Conservation (phyloP, 2,888 invertebrate species). For the Thera britannica region DNA sequence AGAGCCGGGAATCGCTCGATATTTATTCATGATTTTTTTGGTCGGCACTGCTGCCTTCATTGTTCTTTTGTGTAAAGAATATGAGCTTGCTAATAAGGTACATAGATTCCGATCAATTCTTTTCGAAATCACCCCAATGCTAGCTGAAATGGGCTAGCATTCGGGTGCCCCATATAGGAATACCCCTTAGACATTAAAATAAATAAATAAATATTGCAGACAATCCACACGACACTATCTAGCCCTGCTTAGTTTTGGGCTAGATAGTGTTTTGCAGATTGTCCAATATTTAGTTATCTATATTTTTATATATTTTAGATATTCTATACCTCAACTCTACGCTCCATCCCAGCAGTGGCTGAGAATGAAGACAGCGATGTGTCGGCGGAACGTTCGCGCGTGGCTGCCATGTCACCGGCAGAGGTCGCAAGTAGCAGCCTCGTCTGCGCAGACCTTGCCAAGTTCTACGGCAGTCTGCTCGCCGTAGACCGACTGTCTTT, state of each 20-base stretch:
- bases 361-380: constrained; percentile 85
- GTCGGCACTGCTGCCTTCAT: constrained; percentile 86
- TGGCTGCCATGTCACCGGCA: constrained; percentile 65
- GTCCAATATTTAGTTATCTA: too few relatives aligned
- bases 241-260: too few relatives aligned
- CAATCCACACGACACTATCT: too few relatives aligned
- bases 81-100: constrained; percentile 81
- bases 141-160: too few relatives aligned
- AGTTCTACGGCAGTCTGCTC: constrained; percentile 88
- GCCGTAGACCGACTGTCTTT: constrained; percentile 91
- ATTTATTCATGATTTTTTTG: constrained; percentile 86
- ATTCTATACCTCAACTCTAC: constrained; percentile 52
- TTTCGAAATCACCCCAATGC: neutral
- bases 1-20: constrained; percentile 90
- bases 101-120: neutral
- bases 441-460: constrained; percentile 89
- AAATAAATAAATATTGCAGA: too few relatives aligned
- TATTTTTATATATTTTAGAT: constrained; percentile 44
- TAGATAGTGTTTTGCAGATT: too few relatives aligned
- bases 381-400: constrained; percentile 76
- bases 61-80: constrained; percentile 87
- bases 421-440: constrained; percentile 78
- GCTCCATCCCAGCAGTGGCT: constrained; percentile 48
- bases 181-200: too few relatives aligned
- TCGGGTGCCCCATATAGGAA: too few relatives aligned